Evolutionary conservation across 2,797 vertebrate species (phyloP), one percentile per base, ranked within the genome.

Genomic region (Danio jaintianensis): DNA sequence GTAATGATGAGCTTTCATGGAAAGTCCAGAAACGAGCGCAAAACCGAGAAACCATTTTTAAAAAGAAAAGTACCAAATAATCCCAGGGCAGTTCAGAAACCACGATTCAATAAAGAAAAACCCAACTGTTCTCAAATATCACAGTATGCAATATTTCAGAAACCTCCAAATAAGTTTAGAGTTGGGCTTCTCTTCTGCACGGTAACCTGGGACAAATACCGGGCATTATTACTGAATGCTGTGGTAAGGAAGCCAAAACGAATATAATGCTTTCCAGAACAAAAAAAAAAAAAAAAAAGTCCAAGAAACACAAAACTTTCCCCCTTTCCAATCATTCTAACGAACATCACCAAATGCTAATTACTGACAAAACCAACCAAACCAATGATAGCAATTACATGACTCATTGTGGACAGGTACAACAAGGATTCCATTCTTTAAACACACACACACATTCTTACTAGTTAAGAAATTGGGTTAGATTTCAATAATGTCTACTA

Each of bases 331-430:
- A 72, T 47, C 36, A 22, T 66, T 69, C 70, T 76, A 84, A 81
- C 77, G 36, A 72, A 82, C 74, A 78, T 76, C 47, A 78, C 74
- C 80, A 67, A 78, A 86, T 64, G 75, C 74, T 81, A 86, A 81
- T 81, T 82, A 74, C 74, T 20, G 59, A 52, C 45, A 72, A 86
- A 82, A 67, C 59, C 77, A 63, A 86, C 53, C 77, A 63, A 86
- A 81, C 42, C 66, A 81, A 83, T 78, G 10, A 78, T 71, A 78
- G 59, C 80, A 86, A 76, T 86, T 84, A 85, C 69, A 73, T 83
- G 81, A 85, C 67, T 85, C 75, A 83, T 50, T 83, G 78, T 72
- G 70, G 75, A 86, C 69, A 64, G 72, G 69, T 79, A 55, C 61
- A 80, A 82, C 50, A 75, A 78, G 83, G 55, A 78, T 47, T 81